These are phyloP conservation scores for Amphiduros pacificus DNA, from an alignment of 2,888 invertebrate species.

Conservation along the genomic window DNA sequence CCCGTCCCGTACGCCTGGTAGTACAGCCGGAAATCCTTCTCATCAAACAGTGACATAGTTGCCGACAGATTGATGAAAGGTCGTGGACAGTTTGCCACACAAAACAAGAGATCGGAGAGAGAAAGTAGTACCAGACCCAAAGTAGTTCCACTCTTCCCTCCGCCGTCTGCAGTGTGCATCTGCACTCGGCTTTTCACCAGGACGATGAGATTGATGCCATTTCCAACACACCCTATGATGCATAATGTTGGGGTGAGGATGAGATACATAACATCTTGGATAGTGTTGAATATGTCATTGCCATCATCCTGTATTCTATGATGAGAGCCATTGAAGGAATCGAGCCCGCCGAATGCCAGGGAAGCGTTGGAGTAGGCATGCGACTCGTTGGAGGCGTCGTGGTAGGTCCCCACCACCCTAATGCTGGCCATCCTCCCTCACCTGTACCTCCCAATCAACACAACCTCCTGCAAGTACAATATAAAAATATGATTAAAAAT, in stretches of 20 bases:
- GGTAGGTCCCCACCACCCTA: no score
- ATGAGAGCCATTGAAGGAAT: no score
- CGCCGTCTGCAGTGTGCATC: background rate
- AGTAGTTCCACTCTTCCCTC: constrained; percentile 17
- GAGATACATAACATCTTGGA: constrained; percentile 9
- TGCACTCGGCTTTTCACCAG: constrained; percentile 12
- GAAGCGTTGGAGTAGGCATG: no score
- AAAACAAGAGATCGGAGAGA: constrained; percentile 19
- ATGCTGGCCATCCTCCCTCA: no score
- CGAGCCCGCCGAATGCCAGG: no score
- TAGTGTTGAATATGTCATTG: no score
- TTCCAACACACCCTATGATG: constrained; percentile 22
- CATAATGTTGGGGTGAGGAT: constrained; percentile 14
- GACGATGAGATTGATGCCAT: constrained; percentile 20
- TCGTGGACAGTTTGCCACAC: constrained; percentile 41
- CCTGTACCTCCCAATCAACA: no score
- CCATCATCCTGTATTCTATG: no score
- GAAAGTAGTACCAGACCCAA: constrained; percentile 22
- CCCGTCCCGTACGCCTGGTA: constrained; percentile 41
- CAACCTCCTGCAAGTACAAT: no score
- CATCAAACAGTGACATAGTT: background rate
- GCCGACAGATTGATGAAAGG: constrained; percentile 34
- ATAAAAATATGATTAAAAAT: no score
- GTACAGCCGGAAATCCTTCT: constrained; percentile 24
- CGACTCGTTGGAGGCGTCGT: no score